These are phyloP conservation scores for Acrocephalus scirpaceus DNA, from an alignment of 2,797 vertebrate genomes.

Conservation along the genomic window DNA sequence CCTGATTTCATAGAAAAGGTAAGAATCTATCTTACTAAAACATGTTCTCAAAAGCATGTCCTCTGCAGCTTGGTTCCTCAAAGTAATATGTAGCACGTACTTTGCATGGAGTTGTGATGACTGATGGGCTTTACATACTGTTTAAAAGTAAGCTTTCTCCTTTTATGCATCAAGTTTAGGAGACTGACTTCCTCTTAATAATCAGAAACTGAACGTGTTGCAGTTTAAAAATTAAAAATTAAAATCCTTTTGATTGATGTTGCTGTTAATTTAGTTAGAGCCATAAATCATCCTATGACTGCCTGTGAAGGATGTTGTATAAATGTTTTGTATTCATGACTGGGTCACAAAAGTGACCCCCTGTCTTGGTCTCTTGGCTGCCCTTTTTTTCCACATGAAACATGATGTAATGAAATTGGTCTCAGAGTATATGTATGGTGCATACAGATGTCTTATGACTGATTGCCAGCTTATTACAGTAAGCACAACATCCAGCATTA, in stretches of 20 bases:
- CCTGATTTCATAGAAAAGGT: not conserved
- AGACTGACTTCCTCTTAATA: not conserved
- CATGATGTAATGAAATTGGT: conserved; percentile 29
- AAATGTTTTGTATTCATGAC: not conserved
- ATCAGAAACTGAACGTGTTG: not conserved
- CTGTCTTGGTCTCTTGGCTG: not conserved
- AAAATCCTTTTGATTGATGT: conserved; percentile 39
- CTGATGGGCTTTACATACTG: not conserved
- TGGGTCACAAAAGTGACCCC: not conserved
- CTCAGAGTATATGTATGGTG: not conserved
- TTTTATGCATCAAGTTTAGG: not conserved
- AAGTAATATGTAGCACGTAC: not conserved
- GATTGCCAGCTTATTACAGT: not conserved
- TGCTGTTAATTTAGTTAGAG: conserved; percentile 52
- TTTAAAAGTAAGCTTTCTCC: not conserved
- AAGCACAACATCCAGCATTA: not conserved
- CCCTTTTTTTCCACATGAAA: not conserved
- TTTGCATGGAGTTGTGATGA: not conserved
- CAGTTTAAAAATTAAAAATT: conserved; percentile 40
- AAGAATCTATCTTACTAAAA: not conserved
- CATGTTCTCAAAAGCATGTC: not conserved
- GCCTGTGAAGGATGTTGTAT: not conserved
- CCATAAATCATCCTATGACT: conserved; percentile 38
- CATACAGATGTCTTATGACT: not conserved
- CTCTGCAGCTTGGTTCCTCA: not conserved